Percentiles rank a stretch among this genome's conserved stretches.
Conservation (phyloP, 2,888 invertebrate genomes). For the Philaethria dido region DNA sequence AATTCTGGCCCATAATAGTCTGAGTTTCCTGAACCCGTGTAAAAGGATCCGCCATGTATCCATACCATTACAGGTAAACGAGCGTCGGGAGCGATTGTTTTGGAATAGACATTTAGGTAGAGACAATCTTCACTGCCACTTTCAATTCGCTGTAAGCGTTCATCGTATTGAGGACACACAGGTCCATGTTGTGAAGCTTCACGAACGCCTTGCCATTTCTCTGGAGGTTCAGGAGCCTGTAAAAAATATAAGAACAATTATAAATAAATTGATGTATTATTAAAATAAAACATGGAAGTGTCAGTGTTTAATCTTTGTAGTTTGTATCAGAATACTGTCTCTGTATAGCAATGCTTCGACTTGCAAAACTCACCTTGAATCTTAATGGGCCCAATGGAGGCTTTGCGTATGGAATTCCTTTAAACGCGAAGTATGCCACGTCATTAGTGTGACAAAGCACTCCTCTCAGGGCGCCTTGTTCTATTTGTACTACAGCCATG, state of each 20-base stretch:
- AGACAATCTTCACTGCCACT: conserved; percentile 86
- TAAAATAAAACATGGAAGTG: too few species aligned
- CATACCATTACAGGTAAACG: conserved; percentile 74
- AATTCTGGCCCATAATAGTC: conserved; percentile 79
- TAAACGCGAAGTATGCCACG: conserved; percentile 70
- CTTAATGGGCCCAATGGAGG: conserved; percentile 83
- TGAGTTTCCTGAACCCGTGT: conserved; percentile 77
- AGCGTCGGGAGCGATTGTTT: conserved; percentile 50
- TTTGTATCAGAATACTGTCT: background rate
- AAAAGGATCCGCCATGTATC: conserved; percentile 80
- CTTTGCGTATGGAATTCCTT: conserved; percentile 85
- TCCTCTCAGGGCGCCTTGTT: conserved; percentile 70
- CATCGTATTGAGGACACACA: conserved; percentile 77
- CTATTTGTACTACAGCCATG: conserved; percentile 61
- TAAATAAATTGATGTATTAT: background rate
- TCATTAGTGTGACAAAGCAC: conserved; percentile 54
- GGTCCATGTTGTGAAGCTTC: conserved; percentile 71
- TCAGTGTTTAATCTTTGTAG: too few species aligned
- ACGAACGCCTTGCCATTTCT: conserved; percentile 67
- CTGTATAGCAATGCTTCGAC: background rate
- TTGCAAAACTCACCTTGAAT: conserved; percentile 80
- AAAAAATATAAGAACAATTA: conserved; percentile 16
- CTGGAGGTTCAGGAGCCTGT: conserved; percentile 73
- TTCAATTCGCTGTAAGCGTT: conserved; percentile 75
- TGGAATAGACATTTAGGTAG: conserved; percentile 87